Conservation (phyloP, 1,140 invertebrate species). For the Marisa cornuarietis region DNA sequence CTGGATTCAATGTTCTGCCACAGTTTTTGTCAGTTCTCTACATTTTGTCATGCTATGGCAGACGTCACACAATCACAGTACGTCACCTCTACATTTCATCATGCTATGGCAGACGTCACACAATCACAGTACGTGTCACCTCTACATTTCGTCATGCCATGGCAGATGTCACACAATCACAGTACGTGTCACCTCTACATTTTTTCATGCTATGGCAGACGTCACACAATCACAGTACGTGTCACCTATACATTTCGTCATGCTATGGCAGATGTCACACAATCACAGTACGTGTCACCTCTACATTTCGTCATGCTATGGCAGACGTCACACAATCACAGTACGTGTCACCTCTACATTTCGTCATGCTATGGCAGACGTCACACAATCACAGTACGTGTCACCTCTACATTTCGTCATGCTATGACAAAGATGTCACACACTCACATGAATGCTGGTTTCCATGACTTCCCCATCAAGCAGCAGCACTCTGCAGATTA, state of each 20-base stretch:
- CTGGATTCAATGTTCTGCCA: background rate
- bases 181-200: too few species aligned
- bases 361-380: background rate
- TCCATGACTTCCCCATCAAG: conserved; percentile 30
- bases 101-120: background rate
- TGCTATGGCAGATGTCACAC: background rate
- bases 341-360: background rate
- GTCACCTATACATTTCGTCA: background rate
- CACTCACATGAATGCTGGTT: conserved; percentile 24
- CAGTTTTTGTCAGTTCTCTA: background rate
- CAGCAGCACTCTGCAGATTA: conserved; percentile 22
- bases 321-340: conserved; percentile 12
- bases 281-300: too few species aligned
- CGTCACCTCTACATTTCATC: background rate
- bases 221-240: conserved; percentile 19
- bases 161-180: conserved; percentile 9
- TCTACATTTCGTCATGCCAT: background rate
- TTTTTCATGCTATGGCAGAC: background rate
- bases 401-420: background rate
- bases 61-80: background rate
- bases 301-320: background rate
- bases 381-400: conserved; percentile 16
- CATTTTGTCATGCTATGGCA: background rate
- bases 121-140: too few species aligned
- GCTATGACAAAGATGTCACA: background rate